These are phyloP conservation scores for Protaetia brevitarsis DNA, from an alignment of 1,140 invertebrate genomes.

Conservation along the genomic window DNA sequence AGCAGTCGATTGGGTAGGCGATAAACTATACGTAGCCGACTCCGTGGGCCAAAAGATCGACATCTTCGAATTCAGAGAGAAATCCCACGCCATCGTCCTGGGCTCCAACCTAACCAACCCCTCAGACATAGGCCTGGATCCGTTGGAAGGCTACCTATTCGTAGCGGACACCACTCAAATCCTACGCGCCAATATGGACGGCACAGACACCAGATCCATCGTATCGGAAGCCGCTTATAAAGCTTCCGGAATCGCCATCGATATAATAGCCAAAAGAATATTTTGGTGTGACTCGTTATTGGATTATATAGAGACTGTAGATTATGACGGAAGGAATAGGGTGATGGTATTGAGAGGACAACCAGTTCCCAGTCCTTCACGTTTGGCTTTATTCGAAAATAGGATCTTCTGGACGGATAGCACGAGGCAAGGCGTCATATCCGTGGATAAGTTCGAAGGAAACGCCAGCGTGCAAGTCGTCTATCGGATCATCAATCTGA, in stretches of 20 bases:
- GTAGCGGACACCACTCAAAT: constrained; percentile 90
- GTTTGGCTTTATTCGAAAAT: constrained; percentile 86
- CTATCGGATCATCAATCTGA: constrained; percentile 73
- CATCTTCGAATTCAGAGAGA: constrained; percentile 83
- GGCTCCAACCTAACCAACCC: constrained; percentile 89
- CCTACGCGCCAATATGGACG: constrained; percentile 88
- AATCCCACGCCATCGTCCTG: constrained; percentile 83
- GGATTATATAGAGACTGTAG: constrained; percentile 96
- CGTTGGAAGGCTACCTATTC: constrained; percentile 87
- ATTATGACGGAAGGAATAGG: constrained; percentile 85
- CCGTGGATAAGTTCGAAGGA: constrained; percentile 84
- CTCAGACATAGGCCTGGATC: constrained; percentile 87
- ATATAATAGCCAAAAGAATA: constrained; percentile 82
- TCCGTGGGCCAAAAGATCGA: constrained; percentile 90
- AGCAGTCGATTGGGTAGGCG: constrained; percentile 95
- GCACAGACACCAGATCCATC: constrained; percentile 74
- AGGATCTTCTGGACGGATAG: constrained; percentile 93
- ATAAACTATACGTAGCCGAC: constrained; percentile 95
- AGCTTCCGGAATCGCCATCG: constrained; percentile 81
- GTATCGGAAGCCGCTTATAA: constrained; percentile 88
- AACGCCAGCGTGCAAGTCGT: constrained; percentile 72
- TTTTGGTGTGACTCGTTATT: constrained; percentile 96
- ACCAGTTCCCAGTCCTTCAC: constrained; percentile 81
- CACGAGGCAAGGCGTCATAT: constrained; percentile 91
- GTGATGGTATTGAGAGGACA: constrained; percentile 77